phyloP scores from a whole-genome alignment of 2,888 invertebrate species.

The Liopterus haemorrhoidalis region DNA sequence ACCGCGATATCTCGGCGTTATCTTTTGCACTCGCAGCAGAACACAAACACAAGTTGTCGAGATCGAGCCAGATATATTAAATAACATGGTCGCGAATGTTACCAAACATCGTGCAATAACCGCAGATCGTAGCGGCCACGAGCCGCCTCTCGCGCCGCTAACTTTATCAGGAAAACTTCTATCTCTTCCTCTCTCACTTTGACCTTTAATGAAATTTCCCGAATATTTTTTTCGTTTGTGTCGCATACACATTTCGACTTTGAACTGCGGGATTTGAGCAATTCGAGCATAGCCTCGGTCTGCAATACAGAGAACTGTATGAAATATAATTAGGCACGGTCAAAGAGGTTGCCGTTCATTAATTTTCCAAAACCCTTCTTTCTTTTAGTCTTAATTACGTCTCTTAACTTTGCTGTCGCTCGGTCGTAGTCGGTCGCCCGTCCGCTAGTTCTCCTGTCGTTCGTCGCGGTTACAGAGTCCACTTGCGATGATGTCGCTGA shows the following conservation, averaged over 20 bases:
- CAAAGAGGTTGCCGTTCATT: conserved; percentile 20
- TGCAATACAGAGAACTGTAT: conserved; percentile 28
- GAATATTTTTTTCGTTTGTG: background rate
- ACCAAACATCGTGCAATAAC: conserved; percentile 2
- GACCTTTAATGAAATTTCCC: no score
- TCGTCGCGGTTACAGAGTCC: conserved; percentile 11
- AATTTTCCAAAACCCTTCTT: conserved; percentile 38
- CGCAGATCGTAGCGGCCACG: no score
- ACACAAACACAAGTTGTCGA: conserved; percentile 30
- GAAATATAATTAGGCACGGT: conserved; percentile 19
- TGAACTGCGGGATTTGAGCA: no score
- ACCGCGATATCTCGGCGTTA: conserved; percentile 29
- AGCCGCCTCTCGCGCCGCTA: no score
- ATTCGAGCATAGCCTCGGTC: conserved; percentile 35
- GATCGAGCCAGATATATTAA: conserved; percentile 33
- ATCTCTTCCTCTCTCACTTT: no score
- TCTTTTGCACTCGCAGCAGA: conserved; percentile 33
- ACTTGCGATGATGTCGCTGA: conserved; percentile 2
- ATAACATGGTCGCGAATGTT: conserved; percentile 30
- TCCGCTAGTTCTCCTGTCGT: no score
- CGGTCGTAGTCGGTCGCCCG: conserved; percentile 21
- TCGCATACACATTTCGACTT: background rate
- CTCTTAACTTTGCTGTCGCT: conserved; percentile 40
- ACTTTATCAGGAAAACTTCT: no score
- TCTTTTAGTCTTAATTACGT: conserved; percentile 42